These are phyloP conservation scores for Hippolais icterina DNA, from an alignment of 2,113 vertebrate genomes.

Conservation along the genomic window DNA sequence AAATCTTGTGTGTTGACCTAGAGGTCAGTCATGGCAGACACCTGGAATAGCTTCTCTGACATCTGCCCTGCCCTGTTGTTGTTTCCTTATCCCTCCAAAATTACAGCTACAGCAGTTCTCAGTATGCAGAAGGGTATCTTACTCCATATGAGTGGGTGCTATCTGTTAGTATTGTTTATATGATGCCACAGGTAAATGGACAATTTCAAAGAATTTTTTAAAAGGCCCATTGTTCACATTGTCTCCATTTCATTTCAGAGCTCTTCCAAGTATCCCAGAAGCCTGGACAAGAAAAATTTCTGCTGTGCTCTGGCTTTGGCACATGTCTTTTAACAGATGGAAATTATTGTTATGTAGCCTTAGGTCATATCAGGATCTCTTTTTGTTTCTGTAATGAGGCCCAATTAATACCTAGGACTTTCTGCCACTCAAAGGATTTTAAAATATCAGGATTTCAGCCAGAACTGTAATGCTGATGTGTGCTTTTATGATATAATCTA, in stretches of 20 bases:
- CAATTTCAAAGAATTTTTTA: neutral
- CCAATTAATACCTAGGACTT: slow-evolving; percentile 42
- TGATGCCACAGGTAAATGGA: neutral
- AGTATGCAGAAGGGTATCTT: neutral
- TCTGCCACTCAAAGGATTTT: slow-evolving; percentile 20
- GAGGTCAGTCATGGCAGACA: neutral
- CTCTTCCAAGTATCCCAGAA: neutral
- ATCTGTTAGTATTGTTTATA: neutral
- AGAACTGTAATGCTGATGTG: slow-evolving; percentile 3
- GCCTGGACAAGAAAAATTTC: neutral
- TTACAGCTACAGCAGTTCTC: neutral
- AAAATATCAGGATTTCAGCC: slow-evolving; percentile 19
- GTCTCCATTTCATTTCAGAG: neutral
- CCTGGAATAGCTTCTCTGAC: neutral
- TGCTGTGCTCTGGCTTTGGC: neutral
- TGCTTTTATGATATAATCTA: slow-evolving; percentile 31
- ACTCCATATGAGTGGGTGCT: neutral
- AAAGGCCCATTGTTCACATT: neutral
- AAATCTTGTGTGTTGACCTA: neutral
- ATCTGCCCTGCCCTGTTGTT: neutral
- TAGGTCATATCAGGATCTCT: slow-evolving; percentile 22
- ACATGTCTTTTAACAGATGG: slow-evolving; percentile 41
- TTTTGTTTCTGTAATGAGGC: slow-evolving; percentile 27
- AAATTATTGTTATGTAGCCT: slow-evolving; percentile 39
- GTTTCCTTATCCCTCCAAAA: neutral